Evolutionary conservation across 2,888 invertebrate species (phyloP), one percentile per base, ranked within the genome.

Genomic region (Ectobius pallidus): DNA sequence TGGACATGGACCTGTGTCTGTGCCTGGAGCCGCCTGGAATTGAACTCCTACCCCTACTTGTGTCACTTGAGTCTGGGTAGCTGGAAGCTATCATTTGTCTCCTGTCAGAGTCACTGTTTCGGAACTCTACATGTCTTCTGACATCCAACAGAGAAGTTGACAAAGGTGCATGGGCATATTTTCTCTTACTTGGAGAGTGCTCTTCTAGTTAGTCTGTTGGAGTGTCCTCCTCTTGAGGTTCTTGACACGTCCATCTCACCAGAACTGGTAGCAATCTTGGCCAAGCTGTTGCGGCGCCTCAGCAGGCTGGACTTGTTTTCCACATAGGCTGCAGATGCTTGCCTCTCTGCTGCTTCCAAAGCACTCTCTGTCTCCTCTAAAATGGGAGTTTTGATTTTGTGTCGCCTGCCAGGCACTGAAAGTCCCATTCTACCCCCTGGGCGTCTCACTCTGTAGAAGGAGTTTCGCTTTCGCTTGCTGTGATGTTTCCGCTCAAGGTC

Each of bases 311-410:
- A 70, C 49, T 77, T 77, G 42, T 72, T 77, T 52, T 77, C 75
- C 2, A 74, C 39, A 55, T 77, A 76, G n/a, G 25, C 49, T 63
- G 61, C 52, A 14, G 69, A 72, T 9, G 63, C 71, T 22, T 74
- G 70, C 11, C 73, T 30, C 34, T 73, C 77, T 9, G 74, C 74
- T 7, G 74, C 74, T 65, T 77, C 77, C 20, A 75, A 49, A 2
- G 75, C 74, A 69, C 77, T 79, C 75, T 80, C 80, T 6, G 77
- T 77, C 73, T 80, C 80, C 75, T 80, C 80, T 32, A 80, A 74
- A 27, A 80, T 80, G 1, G 80, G 80, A 16, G 80, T 79, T 63
- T 79, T 80, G 34, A 80, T 80, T 72, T 79, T 78, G 65, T 77
- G 73, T 61, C 77, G 67, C 49, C 70, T 74, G n/a, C 39, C 44